A percentile compares a stretch with the other conserved stretches of the same genome.
Evolutionary conservation across 2,797 vertebrate genomes (phyloP).

Genomic region (Premnoplex brunnescens): DNA sequence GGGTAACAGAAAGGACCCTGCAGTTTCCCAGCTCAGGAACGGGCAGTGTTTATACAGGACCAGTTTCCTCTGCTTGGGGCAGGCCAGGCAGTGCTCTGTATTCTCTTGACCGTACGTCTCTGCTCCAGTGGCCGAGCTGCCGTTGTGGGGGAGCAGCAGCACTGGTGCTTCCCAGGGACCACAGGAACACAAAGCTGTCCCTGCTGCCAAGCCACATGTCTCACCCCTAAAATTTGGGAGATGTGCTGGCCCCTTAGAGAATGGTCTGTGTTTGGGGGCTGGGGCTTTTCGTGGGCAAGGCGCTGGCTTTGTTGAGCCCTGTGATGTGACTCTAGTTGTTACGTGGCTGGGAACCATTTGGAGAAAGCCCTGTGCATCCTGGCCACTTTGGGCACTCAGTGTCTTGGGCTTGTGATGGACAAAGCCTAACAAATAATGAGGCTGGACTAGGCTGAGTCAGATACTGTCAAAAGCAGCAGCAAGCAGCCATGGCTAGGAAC

Average conservation of each 20-base stretch:
- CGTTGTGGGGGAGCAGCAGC: accelerated
- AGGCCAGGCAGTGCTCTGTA: background rate
- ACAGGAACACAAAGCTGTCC: accelerated
- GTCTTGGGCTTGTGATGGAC: background rate
- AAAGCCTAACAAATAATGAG: background rate
- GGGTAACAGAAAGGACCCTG: background rate
- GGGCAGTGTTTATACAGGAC: background rate
- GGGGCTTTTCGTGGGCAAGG: accelerated
- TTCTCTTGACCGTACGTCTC: background rate
- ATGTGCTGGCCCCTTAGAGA: background rate
- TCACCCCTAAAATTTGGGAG: accelerated
- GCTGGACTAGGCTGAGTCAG: background rate
- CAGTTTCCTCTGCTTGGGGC: background rate
- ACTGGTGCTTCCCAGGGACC: accelerated
- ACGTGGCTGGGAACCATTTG: background rate
- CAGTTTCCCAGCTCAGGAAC: background rate
- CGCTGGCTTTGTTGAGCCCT: background rate
- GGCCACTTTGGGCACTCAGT: accelerated
- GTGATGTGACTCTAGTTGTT: too few relatives aligned
- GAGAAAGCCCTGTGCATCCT: accelerated
- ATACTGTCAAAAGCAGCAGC: accelerated
- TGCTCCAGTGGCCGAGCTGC: background rate
- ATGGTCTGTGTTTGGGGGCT: background rate
- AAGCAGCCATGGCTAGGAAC: background rate
- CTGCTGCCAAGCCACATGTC: accelerated